A percentile compares a stretch with the other conserved stretches of the same genome.
phyloP scores from a whole-genome alignment of 2,888 invertebrate species.

The Sarcophaga subvicina region DNA sequence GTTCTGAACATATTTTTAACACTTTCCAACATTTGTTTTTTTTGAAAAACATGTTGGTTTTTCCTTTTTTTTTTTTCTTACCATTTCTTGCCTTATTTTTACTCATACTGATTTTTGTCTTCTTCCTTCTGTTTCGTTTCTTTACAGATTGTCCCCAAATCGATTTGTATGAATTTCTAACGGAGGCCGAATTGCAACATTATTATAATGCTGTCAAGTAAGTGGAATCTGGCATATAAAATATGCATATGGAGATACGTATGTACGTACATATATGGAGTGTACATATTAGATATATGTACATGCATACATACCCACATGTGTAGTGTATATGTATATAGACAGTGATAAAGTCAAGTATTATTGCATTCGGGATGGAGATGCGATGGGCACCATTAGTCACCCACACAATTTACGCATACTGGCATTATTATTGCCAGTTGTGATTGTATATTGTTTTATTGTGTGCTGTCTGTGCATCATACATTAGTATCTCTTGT shows the following conservation, averaged over 20 bases:
- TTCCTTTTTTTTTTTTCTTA: not conserved
- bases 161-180: slow-evolving; percentile 93
- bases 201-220: slow-evolving; percentile 92
- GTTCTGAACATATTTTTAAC: no score
- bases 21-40: no score
- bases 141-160: slow-evolving; percentile 81
- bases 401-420: slow-evolving; percentile 65
- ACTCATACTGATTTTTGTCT: slow-evolving; percentile 28
- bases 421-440: not conserved
- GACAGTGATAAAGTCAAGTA: slow-evolving; percentile 2
- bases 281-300: no score
- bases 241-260: not conserved
- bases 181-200: slow-evolving; percentile 96
- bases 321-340: not conserved
- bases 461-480: no score
- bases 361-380: slow-evolving; percentile 13
- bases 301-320: no score
- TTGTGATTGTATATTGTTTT: not conserved
- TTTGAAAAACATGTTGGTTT: not conserved
- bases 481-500: not conserved
- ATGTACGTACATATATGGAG: not conserved
- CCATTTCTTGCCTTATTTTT: not conserved
- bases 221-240: slow-evolving; percentile 74
- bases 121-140: slow-evolving; percentile 71
- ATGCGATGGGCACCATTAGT: slow-evolving; percentile 46